Evolutionary conservation across 2,888 invertebrate species (phyloP).

Genomic region (Phyto melanocephala): DNA sequence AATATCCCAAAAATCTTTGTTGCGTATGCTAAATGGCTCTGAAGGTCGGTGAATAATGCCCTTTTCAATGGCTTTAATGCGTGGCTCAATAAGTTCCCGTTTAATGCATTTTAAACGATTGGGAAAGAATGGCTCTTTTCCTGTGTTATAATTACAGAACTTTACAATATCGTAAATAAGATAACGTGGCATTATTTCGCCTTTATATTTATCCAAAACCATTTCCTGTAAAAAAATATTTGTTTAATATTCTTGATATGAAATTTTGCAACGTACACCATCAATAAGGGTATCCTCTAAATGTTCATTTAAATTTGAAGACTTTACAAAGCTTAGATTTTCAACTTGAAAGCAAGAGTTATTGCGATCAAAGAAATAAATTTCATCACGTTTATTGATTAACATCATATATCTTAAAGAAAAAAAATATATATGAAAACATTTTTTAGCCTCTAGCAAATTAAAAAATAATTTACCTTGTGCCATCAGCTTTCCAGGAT

Average conservation of each 20-base stretch:
- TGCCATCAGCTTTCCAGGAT: slow-evolving; percentile 99
- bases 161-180: slow-evolving; percentile 96
- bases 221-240: slow-evolving; percentile 86
- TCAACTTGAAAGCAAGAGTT: slow-evolving; percentile 93
- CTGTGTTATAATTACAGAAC: slow-evolving; percentile 88
- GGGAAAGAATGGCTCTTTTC: slow-evolving; percentile 87
- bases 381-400: slow-evolving; percentile 89
- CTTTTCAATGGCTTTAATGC: slow-evolving; percentile 87
- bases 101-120: slow-evolving; percentile 88
- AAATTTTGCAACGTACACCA: slow-evolving; percentile 84
- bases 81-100: slow-evolving; percentile 82
- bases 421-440: not conserved
- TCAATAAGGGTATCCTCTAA: slow-evolving; percentile 91
- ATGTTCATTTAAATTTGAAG: slow-evolving; percentile 85
- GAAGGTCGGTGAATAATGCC: slow-evolving; percentile 86
- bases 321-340: slow-evolving; percentile 88
- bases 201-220: slow-evolving; percentile 93
- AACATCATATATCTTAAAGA: slow-evolving; percentile 93
- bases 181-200: slow-evolving; percentile 89
- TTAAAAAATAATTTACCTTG: slow-evolving; percentile 81
- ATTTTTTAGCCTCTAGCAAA: too few species aligned
- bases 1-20: slow-evolving; percentile 95
- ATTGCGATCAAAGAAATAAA: slow-evolving; percentile 97
- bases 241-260: too few species aligned
- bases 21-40: slow-evolving; percentile 94